Conservation (phyloP, 2,797 vertebrate genomes). For the Poeciliopsis turneri region DNA sequence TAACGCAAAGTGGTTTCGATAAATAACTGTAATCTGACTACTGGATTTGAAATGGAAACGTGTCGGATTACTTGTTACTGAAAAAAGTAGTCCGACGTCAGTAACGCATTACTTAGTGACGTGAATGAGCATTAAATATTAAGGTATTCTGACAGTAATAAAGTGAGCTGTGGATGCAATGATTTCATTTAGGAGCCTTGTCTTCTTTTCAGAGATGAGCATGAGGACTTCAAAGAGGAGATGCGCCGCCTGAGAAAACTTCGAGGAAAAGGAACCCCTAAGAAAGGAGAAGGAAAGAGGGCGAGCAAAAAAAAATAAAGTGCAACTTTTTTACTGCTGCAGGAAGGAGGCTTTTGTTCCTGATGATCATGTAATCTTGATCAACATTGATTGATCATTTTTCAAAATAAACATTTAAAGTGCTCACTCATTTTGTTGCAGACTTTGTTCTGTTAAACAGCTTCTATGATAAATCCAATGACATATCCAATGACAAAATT, state of each 20-base stretch:
- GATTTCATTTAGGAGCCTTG: not conserved
- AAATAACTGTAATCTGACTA: too few relatives aligned
- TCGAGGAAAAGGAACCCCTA: conserved; percentile 91
- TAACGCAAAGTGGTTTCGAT: too few relatives aligned
- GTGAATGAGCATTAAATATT: not conserved
- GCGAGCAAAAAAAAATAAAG: conserved; percentile 88
- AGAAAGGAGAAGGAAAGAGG: conserved; percentile 95
- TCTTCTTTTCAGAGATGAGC: conserved; percentile 87
- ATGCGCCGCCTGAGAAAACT: conserved; percentile 90
- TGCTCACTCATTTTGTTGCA: not conserved
- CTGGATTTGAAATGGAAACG: too few relatives aligned
- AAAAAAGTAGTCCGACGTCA: too few relatives aligned
- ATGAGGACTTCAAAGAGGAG: conserved; percentile 95
- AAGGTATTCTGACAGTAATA: not conserved
- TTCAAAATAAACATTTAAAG: not conserved
- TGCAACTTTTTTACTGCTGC: not conserved
- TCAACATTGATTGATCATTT: not conserved
- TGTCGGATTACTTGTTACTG: too few relatives aligned
- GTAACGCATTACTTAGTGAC: not conserved
- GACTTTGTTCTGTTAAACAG: not conserved
- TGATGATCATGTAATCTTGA: not conserved
- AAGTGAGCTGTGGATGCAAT: not conserved
- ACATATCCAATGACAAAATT: not conserved
- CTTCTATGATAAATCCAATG: not conserved
- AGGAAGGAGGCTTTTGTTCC: not conserved